Percentiles rank a stretch among this genome's conserved stretches.
Evolutionary conservation across 2,113 vertebrate genomes (phyloP).

Genomic region (Haemorhous mexicanus): DNA sequence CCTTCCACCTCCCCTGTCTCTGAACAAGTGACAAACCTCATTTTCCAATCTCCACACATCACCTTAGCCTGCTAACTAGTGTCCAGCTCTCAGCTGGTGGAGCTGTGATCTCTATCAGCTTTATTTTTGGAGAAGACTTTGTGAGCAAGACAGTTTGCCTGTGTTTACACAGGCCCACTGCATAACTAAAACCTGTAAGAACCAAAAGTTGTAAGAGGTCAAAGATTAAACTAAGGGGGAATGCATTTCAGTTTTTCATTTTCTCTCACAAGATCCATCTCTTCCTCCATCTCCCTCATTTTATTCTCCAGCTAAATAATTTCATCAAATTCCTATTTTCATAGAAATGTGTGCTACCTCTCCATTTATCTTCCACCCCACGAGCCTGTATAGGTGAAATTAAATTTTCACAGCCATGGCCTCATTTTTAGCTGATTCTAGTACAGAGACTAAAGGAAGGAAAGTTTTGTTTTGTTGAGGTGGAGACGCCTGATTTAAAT

Average conservation of each 20-base stretch:
- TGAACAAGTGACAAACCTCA: background rate
- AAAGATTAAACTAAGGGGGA: background rate
- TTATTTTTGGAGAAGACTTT: background rate
- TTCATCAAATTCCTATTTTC: background rate
- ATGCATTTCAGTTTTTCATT: background rate
- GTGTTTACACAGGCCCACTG: background rate
- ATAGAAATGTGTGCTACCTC: background rate
- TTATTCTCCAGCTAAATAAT: background rate
- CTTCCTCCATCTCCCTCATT: background rate
- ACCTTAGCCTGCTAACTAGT: background rate
- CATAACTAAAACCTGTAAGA: background rate
- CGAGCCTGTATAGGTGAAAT: background rate
- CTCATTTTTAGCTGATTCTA: background rate
- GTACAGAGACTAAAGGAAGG: background rate
- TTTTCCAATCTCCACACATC: background rate
- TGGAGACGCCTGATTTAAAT: background rate
- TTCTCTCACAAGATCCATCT: background rate
- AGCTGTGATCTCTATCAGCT: background rate
- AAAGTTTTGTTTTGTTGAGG: background rate
- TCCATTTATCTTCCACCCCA: background rate
- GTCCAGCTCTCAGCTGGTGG: background rate
- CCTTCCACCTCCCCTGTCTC: background rate
- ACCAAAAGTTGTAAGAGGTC: background rate
- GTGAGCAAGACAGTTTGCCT: background rate
- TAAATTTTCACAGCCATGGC: background rate